phyloP scores from a whole-genome alignment of 1,140 invertebrate species.

The Papilio polytes region DNA sequence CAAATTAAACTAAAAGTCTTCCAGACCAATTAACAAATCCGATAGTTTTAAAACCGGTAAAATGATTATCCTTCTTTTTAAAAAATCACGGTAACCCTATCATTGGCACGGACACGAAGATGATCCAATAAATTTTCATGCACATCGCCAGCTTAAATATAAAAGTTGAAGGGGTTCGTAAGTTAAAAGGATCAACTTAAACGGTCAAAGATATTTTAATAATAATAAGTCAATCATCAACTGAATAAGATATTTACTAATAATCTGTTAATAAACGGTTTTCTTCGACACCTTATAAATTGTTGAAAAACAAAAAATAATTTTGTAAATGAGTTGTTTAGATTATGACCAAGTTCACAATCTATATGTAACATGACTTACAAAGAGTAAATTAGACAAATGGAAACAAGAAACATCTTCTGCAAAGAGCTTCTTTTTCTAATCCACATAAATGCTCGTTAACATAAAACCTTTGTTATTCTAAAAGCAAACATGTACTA shows the following conservation, averaged over 20 bases:
- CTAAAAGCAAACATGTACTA: background rate
- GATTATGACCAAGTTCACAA: no score
- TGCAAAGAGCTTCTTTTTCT: no score
- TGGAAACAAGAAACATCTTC: no score
- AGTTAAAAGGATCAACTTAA: background rate
- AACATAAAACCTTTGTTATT: background rate
- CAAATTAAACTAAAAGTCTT: no score
- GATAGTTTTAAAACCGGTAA: background rate
- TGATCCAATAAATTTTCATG: background rate
- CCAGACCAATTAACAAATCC: background rate
- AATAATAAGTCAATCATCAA: background rate
- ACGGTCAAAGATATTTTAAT: background rate
- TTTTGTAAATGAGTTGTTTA: no score
- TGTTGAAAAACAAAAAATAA: no score
- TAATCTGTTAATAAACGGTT: no score
- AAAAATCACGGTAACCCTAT: background rate
- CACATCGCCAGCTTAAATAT: background rate
- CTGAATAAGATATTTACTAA: no score
- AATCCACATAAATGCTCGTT: background rate
- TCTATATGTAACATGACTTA: no score
- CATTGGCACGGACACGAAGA: background rate
- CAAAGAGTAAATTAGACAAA: no score
- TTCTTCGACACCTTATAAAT: no score
- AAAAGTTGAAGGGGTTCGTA: conserved; percentile 5
- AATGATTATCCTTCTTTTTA: background rate